Evolutionary conservation across 2,797 vertebrate species (phyloP).

Genomic region (Pelodytes ibericus): DNA sequence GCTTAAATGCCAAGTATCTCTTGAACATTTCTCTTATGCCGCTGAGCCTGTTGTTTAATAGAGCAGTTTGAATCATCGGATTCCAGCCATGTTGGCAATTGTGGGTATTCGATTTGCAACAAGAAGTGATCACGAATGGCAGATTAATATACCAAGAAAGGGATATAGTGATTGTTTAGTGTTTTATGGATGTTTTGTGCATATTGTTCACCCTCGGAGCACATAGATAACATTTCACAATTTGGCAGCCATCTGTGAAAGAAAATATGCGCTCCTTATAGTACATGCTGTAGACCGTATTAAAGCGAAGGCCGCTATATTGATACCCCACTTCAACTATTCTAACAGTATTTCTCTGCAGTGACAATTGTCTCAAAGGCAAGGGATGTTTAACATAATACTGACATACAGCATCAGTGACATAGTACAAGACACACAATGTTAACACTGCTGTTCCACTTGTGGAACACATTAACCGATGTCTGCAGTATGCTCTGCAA

Average conservation of each 20-base stretch:
- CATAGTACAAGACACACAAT: not conserved
- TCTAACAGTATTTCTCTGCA: not conserved
- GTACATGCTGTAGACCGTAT: not conserved
- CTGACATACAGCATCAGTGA: not conserved
- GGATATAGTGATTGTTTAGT: not conserved
- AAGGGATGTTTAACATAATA: not conserved
- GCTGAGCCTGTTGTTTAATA: conserved; percentile 55
- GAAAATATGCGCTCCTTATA: conserved; percentile 1
- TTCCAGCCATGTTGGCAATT: conserved; percentile 56
- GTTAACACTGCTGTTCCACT: not conserved
- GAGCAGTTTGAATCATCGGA: conserved; percentile 40
- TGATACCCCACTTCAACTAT: not conserved
- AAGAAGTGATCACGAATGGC: conserved; percentile 7
- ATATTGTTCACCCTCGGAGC: not conserved
- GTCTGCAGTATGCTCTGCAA: too few relatives aligned
- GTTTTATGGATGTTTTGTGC: not conserved
- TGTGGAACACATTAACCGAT: too few relatives aligned
- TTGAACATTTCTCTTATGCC: conserved; percentile 51
- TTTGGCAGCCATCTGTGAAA: not conserved
- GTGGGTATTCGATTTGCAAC: conserved; percentile 55
- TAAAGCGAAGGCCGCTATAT: not conserved
- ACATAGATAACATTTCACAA: conserved; percentile 6
- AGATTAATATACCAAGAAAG: conserved; percentile 5
- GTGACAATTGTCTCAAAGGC: not conserved
- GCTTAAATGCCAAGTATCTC: conserved; percentile 45